phyloP scores from a whole-genome alignment of 2,888 invertebrate species.

The Chaetogeoica ovagalla region DNA sequence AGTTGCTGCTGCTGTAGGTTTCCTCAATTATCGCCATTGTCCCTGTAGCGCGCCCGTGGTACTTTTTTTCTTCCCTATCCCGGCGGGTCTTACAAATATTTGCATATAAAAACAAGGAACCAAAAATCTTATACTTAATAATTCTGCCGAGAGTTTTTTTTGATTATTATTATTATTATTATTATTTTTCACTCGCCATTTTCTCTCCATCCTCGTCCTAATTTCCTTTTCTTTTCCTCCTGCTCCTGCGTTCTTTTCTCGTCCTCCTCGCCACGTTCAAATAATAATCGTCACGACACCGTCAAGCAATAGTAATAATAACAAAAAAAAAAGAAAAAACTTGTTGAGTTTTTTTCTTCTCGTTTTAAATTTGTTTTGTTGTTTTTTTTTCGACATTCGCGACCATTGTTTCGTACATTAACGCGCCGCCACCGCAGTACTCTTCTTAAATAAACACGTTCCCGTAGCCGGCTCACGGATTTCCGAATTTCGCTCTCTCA shows the following conservation, averaged over 20 bases:
- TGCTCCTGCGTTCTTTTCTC: constrained; percentile 1
- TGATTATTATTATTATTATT: constrained; percentile 30
- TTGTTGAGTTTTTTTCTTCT: constrained; percentile 35
- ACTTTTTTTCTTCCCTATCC: constrained; percentile 5
- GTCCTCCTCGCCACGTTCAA: constrained; percentile 1
- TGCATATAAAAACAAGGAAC: constrained; percentile 51
- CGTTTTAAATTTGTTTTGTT: too few species aligned
- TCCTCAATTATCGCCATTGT: constrained; percentile 51
- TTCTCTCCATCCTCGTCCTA: neutral
- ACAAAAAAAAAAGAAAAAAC: too few species aligned
- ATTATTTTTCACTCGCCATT: neutral
- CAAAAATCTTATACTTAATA: constrained; percentile 47
- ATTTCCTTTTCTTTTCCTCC: constrained; percentile 23
- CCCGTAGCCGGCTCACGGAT: neutral
- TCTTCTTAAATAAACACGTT: neutral
- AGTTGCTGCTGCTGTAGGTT: neutral
- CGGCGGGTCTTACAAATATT: constrained; percentile 31
- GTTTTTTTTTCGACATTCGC: neutral
- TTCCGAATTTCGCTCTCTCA: neutral
- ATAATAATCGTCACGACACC: constrained; percentile 46
- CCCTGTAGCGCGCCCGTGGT: neutral
- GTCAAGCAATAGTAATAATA: constrained; percentile 31
- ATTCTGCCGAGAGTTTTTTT: constrained; percentile 1
- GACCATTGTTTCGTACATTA: constrained; percentile 22
- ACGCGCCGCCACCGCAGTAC: neutral